Conservation (phyloP, 2,888 invertebrate genomes). For the Gisinianus flammeolus region DNA sequence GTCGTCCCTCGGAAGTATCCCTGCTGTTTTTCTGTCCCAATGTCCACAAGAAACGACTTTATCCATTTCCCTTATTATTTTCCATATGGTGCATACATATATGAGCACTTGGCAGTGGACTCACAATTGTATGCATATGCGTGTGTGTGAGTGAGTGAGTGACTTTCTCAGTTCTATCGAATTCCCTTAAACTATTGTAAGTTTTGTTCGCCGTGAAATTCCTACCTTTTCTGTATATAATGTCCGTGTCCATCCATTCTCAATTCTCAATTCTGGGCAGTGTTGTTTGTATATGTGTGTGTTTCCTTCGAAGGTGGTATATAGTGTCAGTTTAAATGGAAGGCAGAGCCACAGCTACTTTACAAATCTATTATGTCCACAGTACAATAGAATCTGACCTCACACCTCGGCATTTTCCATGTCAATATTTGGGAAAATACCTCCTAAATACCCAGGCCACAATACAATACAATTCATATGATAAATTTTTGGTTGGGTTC, state of each 20-base stretch:
- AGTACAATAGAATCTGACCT: conserved; percentile 48
- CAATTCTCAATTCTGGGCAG: neutral
- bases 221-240: conserved; percentile 13
- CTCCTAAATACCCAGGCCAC: conserved; percentile 47
- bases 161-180: neutral
- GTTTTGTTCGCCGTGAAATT: conserved; percentile 19
- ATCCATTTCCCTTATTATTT: neutral
- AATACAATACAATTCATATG: conserved; percentile 41
- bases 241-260: neutral
- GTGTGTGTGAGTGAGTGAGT: neutral
- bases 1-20: conserved; percentile 55
- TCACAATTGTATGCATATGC: neutral
- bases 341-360: conserved; percentile 1
- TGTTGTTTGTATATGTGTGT: neutral
- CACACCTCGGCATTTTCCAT: conserved; percentile 56
- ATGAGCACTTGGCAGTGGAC: no score
- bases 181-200: neutral
- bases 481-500: conserved; percentile 21
- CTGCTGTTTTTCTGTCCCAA: conserved; percentile 46
- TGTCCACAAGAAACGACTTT: conserved; percentile 25
- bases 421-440: conserved; percentile 58
- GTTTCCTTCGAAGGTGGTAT: conserved; percentile 39
- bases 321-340: conserved; percentile 13
- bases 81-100: no score
- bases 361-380: conserved; percentile 35